These are phyloP conservation scores for Sepiola atlantica DNA, from an alignment of 2,888 invertebrate genomes.

Conservation along the genomic window DNA sequence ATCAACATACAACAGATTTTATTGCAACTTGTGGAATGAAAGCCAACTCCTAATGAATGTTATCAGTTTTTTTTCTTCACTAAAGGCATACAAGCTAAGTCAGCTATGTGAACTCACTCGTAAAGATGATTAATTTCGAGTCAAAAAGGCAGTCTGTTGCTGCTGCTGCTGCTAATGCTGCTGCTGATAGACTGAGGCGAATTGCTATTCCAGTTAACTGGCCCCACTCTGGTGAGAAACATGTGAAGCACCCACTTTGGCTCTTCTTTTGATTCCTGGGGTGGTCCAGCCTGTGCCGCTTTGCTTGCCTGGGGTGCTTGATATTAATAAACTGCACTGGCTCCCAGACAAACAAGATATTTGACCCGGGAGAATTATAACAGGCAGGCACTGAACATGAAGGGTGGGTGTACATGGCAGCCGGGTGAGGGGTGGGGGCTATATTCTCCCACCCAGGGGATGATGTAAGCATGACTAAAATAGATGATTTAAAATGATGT, in stretches of 20 bases:
- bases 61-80: background rate
- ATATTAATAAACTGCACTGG: background rate
- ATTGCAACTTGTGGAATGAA: background rate
- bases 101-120: constrained; percentile 19
- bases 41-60: constrained; percentile 9
- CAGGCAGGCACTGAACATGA: constrained; percentile 32
- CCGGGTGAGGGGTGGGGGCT: background rate
- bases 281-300: background rate
- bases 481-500: constrained; percentile 21
- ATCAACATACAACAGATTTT: constrained; percentile 18
- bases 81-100: background rate
- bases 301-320: constrained; percentile 20
- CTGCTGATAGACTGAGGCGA: background rate
- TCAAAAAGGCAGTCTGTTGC: background rate
- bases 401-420: background rate
- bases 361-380: background rate
- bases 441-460: background rate
- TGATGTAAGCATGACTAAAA: constrained; percentile 12
- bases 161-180: background rate
- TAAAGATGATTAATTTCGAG: constrained; percentile 21
- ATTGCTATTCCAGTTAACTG: constrained; percentile 6
- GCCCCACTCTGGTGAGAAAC: background rate
- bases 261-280: constrained; percentile 32
- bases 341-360: constrained; percentile 19
- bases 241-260: background rate